Percentiles rank a stretch among this genome's conserved stretches.
Conservation (phyloP, 2,113 vertebrate species). For the Axis porcinus region DNA sequence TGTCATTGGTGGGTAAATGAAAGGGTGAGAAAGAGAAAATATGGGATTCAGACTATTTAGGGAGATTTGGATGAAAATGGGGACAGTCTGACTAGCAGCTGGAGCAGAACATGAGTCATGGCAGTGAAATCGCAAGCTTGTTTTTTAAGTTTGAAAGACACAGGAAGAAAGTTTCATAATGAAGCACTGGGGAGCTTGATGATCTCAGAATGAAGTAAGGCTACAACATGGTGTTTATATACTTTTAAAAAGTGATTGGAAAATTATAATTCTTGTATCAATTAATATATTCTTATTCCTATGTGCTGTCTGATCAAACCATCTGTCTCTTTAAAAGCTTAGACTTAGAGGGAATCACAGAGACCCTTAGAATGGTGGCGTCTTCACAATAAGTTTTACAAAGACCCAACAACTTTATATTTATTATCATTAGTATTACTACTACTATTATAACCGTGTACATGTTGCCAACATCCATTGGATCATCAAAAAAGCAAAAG, state of each 20-base stretch:
- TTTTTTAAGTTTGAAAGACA: background rate
- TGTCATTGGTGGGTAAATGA: conserved; percentile 3
- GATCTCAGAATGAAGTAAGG: background rate
- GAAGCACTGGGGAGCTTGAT: background rate
- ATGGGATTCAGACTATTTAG: conserved; percentile 42
- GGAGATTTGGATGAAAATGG: background rate
- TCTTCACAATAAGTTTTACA: background rate
- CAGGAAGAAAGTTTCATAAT: background rate
- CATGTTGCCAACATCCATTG: background rate
- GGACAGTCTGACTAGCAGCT: conserved; percentile 17
- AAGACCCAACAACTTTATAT: background rate
- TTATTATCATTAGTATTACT: background rate
- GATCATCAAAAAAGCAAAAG: background rate
- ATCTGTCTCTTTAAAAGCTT: background rate
- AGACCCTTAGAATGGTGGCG: background rate
- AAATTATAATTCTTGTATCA: background rate
- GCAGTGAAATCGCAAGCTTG: background rate
- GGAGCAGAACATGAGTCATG: conserved; percentile 29
- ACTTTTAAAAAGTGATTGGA: background rate
- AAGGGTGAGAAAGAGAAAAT: conserved; percentile 15
- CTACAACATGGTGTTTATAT: background rate
- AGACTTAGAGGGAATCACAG: background rate
- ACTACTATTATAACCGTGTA: background rate
- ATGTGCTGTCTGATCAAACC: background rate
- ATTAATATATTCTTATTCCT: background rate